Conservation (phyloP, 2,797 vertebrate genomes). For the Amblyraja radiata region DNA sequence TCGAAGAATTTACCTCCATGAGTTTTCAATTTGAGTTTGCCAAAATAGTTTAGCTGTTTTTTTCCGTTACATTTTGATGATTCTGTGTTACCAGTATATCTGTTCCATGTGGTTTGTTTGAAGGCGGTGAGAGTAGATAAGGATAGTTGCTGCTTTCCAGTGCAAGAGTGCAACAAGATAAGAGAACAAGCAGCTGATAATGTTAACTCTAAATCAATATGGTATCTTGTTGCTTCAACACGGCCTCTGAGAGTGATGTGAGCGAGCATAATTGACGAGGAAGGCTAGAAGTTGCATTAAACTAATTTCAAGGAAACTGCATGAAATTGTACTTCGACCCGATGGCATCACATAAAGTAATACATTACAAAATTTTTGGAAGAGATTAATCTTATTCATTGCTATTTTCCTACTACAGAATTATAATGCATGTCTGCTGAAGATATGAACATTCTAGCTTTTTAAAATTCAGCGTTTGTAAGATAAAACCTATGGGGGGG, state of each 20-base stretch:
- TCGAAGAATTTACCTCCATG: neutral
- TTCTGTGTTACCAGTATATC: neutral
- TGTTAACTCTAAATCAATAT: neutral
- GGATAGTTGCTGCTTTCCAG: neutral
- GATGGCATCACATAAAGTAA: too few species aligned
- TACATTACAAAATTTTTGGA: too few species aligned
- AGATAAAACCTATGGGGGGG: too few species aligned
- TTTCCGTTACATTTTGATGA: neutral
- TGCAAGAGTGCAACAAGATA: neutral
- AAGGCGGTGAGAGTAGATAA: slow-evolving; percentile 7
- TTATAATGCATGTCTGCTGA: too few species aligned
- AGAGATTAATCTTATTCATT: too few species aligned
- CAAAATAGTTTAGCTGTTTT: neutral
- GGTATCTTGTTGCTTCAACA: neutral
- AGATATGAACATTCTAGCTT: too few species aligned
- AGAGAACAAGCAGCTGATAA: neutral
- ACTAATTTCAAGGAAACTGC: neutral
- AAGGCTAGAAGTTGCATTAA: neutral
- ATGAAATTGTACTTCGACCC: neutral
- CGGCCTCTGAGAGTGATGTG: neutral
- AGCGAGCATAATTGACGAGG: too few species aligned
- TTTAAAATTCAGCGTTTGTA: too few species aligned
- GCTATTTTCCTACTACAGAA: too few species aligned
- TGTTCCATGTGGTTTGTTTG: neutral
- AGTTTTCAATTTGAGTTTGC: neutral